Percentiles rank a stretch among this genome's conserved stretches.
phyloP scores from a whole-genome alignment of 1,140 invertebrate genomes.

The Prorops nasuta region DNA sequence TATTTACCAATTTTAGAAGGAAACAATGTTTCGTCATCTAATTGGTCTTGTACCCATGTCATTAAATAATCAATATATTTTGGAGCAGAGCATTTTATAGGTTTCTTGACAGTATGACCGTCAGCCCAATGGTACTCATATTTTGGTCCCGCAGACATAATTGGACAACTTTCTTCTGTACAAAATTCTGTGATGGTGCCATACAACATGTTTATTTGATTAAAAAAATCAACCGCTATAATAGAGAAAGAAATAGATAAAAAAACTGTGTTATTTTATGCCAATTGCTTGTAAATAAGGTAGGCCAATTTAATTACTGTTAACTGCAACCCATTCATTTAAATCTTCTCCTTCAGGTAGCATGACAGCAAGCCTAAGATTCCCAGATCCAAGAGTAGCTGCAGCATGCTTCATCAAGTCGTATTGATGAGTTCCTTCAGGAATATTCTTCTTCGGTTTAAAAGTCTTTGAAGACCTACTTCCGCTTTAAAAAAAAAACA shows the following conservation, averaged over 20 bases:
- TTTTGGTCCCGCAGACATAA: conserved; percentile 97
- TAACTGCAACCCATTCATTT: conserved; percentile 99
- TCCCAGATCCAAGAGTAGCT: conserved; percentile 95
- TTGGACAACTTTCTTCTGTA: conserved; percentile 95
- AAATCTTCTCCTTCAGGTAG: conserved; percentile 98
- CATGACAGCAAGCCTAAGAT: conserved; percentile 92
- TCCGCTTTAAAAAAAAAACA: conserved; percentile 59
- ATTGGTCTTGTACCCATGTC: conserved; percentile 99
- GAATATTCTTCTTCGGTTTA: conserved; percentile 99
- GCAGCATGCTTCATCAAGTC: conserved; percentile 99
- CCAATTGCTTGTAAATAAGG: neutral
- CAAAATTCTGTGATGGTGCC: conserved; percentile 99
- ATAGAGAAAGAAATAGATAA: conserved; percentile 23
- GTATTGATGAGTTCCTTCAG: conserved; percentile 98
- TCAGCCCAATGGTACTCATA: conserved; percentile 99
- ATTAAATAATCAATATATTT: conserved; percentile 99
- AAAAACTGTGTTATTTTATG: neutral
- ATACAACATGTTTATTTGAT: conserved; percentile 99
- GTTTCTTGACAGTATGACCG: conserved; percentile 96
- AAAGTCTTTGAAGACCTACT: conserved; percentile 94
- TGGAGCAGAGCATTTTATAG: conserved; percentile 98
- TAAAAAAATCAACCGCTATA: conserved; percentile 98
- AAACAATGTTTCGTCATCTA: conserved; percentile 98
- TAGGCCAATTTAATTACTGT: conserved; percentile 80
- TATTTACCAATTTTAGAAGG: conserved; percentile 96